Evolutionary conservation across 2,113 vertebrate genomes (phyloP), one percentile per base, ranked within the genome.

Genomic region (Poicephalus gulielmi): DNA sequence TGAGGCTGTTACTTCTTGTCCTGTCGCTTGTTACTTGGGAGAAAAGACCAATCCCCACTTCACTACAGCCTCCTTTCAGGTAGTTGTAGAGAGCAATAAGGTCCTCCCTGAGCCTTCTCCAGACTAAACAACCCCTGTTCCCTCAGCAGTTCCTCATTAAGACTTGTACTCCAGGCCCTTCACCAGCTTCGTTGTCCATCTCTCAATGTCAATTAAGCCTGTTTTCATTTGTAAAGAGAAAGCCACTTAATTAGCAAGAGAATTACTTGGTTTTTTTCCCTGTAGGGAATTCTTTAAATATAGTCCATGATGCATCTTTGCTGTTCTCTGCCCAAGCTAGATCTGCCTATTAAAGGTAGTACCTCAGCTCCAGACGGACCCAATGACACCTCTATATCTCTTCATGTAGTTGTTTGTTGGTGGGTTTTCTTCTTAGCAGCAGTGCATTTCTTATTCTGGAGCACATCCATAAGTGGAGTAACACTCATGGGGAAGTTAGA

Each of bases 361-460:
- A 1, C 57, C 33, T 20, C 10, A 2, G 35, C 19, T 31, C 44
- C 52, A 11, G 47, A 28, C 0, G 8, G n/a, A 66, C 30, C 28
- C 4, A 13, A 16, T 4, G 1, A 9, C 33, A 12, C 39, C 23
- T 5, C 2, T 11, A 1, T 4, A 4, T 33, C 46, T 44, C 33
- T 22, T 2, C 9, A 18, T 22, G 6, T 0, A 0, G 17, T 28
- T 25, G 30, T 52, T 44, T 22, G 49, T 37, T 8, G 17, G 6
- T 27, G 60, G 8, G 13, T 14, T 44, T 43, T 46, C 17, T 37
- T 18, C 19, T 25, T 11, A n/a, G 71, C 10, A 17, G 6, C 43
- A 33, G 25, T 4, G 28, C 4, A 0, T 11, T 35, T 30, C 46
- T 37, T 11, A 2, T 5, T 57, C 57, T 64, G 43, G 70, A 27